phyloP scores from a whole-genome alignment of 2,797 vertebrate species.

The Poecilia wingei region DNA sequence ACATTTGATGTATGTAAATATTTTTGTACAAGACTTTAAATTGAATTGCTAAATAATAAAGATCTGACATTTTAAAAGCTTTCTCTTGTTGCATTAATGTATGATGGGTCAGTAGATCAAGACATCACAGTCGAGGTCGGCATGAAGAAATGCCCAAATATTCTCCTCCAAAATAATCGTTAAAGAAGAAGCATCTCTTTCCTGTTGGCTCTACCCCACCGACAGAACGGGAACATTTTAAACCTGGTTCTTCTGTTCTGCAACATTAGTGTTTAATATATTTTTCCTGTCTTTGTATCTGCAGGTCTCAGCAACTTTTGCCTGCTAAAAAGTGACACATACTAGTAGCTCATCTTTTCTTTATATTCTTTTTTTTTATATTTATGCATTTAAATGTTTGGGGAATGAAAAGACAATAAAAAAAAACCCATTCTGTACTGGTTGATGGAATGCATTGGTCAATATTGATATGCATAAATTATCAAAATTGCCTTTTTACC shows the following conservation, averaged over 20 bases:
- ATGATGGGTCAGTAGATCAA: not conserved
- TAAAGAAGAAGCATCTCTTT: not conserved
- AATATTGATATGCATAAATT: too few species aligned
- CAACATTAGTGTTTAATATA: too few species aligned
- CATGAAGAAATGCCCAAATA: not conserved
- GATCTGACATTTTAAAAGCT: not conserved
- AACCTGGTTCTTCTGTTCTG: not conserved
- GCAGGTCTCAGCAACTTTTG: too few species aligned
- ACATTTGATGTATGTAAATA: not conserved
- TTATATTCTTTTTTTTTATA: too few species aligned
- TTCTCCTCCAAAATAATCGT: not conserved
- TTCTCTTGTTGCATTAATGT: not conserved
- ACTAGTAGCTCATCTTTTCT: not conserved
- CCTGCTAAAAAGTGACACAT: too few species aligned
- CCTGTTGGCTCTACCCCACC: not conserved
- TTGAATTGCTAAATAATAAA: slow-evolving; percentile 24
- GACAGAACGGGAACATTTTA: not conserved
- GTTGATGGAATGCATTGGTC: too few species aligned
- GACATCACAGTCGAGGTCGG: not conserved
- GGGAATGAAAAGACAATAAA: too few species aligned
- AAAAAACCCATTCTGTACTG: too few species aligned
- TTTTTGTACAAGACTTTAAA: slow-evolving; percentile 8
- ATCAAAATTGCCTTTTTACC: too few species aligned
- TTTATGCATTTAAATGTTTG: too few species aligned
- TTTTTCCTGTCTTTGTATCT: too few species aligned